Evolutionary conservation across 1,140 invertebrate genomes (phyloP).

Genomic region (Pseudachorutes palmiensis): DNA sequence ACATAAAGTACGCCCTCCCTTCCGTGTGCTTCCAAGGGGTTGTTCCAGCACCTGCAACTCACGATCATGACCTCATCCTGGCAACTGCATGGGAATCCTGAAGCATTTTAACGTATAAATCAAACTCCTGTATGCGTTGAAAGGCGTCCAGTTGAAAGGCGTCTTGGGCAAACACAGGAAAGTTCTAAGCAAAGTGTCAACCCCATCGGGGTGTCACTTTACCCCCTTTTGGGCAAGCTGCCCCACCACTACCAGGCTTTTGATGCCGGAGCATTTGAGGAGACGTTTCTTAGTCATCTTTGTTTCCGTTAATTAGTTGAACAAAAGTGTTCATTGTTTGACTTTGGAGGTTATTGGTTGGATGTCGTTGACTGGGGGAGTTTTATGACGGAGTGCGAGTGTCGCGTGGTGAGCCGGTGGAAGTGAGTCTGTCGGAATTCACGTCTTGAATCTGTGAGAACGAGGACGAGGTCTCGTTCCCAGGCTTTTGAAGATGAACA

Average conservation of each 20-base stretch:
- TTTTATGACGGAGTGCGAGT: neutral
- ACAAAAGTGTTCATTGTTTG: too few species aligned
- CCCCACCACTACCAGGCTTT: too few species aligned
- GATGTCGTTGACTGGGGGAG: neutral
- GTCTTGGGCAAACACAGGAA: too few species aligned
- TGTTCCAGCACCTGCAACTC: neutral
- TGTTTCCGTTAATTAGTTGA: too few species aligned
- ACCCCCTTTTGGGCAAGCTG: too few species aligned
- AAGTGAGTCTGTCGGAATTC: slow-evolving; percentile 9
- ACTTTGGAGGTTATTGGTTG: neutral
- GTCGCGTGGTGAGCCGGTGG: neutral
- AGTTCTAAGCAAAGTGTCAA: too few species aligned
- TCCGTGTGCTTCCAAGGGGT: neutral
- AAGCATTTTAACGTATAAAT: neutral
- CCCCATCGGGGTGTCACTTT: too few species aligned
- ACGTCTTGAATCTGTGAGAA: slow-evolving; percentile 12
- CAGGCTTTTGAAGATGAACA: slow-evolving; percentile 5
- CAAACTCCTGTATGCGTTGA: too few species aligned
- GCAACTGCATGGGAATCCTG: neutral
- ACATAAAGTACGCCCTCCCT: neutral
- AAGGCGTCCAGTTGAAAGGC: too few species aligned
- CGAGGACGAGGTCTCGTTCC: slow-evolving; percentile 6
- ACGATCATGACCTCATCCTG: neutral
- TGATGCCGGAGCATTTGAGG: too few species aligned
- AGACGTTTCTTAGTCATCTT: too few species aligned